Evolutionary conservation across 2,113 vertebrate genomes (phyloP).

Genomic region (Phocoena sinus): DNA sequence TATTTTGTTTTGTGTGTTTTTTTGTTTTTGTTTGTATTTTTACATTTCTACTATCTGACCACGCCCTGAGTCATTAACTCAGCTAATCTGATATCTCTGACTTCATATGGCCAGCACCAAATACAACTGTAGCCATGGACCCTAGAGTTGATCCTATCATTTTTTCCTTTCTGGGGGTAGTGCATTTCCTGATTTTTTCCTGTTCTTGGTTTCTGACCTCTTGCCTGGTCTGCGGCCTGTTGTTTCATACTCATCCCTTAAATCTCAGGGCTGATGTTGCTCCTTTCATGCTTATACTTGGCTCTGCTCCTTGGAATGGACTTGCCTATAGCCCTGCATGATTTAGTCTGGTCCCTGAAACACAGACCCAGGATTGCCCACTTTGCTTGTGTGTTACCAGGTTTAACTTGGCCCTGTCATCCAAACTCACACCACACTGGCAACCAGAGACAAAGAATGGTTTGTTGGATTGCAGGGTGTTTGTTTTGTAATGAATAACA

Average conservation of each 20-base stretch:
- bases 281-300: background rate
- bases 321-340: background rate
- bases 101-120: background rate
- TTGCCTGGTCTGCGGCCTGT: background rate
- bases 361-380: background rate
- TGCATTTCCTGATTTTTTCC: background rate
- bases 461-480: background rate
- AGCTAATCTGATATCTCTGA: background rate
- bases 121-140: accelerated
- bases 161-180: background rate
- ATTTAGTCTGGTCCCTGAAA: background rate
- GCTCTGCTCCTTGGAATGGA: background rate
- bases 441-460: background rate
- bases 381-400: background rate
- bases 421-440: background rate
- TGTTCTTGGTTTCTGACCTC: background rate
- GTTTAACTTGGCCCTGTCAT: background rate
- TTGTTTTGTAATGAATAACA: background rate
- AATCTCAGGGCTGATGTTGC: background rate
- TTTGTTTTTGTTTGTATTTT: background rate
- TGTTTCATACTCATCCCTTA: background rate
- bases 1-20: background rate
- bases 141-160: background rate
- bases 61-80: background rate
- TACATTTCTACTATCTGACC: background rate